Evolutionary conservation across 2,113 vertebrate species (phyloP).

Genomic region (Cromileptes altivelis): DNA sequence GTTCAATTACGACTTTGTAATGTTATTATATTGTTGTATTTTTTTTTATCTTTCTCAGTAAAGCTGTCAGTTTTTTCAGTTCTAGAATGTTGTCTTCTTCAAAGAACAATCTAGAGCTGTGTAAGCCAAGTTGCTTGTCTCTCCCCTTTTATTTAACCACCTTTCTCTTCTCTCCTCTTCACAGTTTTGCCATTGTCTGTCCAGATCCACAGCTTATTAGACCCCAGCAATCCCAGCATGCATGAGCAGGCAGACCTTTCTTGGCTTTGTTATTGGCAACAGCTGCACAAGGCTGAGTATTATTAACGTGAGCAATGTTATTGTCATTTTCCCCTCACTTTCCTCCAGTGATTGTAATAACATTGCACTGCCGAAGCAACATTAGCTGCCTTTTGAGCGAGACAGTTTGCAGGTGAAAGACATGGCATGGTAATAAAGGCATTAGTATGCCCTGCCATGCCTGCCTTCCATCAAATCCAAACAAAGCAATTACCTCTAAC

Average conservation of each 20-base stretch:
- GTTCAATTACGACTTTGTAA: too few species aligned
- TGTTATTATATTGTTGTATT: too few species aligned
- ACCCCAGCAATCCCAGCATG: conserved; percentile 11
- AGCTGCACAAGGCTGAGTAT: conserved; percentile 16
- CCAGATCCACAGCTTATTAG: not conserved
- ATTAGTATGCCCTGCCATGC: conserved; percentile 20
- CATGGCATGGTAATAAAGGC: conserved; percentile 22
- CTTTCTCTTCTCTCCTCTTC: not conserved
- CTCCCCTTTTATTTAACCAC: not conserved
- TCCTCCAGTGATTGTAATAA: conserved; percentile 3
- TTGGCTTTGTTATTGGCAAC: conserved; percentile 28
- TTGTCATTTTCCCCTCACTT: conserved; percentile 31
- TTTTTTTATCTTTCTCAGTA: not conserved
- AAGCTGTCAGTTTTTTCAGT: not conserved
- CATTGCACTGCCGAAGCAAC: not conserved
- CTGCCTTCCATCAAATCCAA: conserved; percentile 23
- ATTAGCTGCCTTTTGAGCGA: conserved; percentile 29
- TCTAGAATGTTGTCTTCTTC: not conserved
- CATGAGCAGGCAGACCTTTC: conserved; percentile 1
- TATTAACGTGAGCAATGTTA: conserved; percentile 20
- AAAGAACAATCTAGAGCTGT: not conserved
- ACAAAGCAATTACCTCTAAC: conserved; percentile 34
- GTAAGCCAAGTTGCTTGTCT: not conserved
- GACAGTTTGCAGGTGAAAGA: conserved; percentile 29
- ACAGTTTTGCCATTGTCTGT: not conserved